Conservation (phyloP, 1,140 invertebrate genomes). For the Hyposmocoma kahamanoa region DNA sequence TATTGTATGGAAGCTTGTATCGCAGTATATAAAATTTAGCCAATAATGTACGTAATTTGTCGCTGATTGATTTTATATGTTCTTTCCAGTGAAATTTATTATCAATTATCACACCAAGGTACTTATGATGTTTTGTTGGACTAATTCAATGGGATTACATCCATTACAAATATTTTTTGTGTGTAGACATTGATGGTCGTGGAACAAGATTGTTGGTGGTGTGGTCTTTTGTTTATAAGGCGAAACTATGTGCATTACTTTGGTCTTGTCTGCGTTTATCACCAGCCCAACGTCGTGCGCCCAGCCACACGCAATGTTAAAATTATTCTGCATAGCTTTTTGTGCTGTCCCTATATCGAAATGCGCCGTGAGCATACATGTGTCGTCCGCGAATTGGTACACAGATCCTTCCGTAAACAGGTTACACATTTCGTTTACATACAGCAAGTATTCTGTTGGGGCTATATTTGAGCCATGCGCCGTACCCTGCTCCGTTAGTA, state of each 20-base stretch:
- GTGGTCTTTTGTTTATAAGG: neutral
- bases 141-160: neutral
- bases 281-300: neutral
- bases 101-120: slow-evolving; percentile 4
- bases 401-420: neutral
- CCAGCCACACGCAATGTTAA: neutral
- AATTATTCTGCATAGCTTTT: neutral
- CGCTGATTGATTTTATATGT: no score
- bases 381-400: slow-evolving; percentile 7
- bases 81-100: slow-evolving; percentile 3
- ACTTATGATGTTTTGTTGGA: neutral
- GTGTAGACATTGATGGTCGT: slow-evolving; percentile 5
- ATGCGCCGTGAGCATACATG: neutral
- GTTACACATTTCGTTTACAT: slow-evolving; percentile 7
- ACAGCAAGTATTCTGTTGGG: neutral
- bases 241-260: slow-evolving; percentile 4
- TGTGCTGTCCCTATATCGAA: neutral
- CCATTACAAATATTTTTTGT: neutral
- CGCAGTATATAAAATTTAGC: no score
- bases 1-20: no score
- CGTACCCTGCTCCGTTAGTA: neutral
- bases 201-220: neutral
- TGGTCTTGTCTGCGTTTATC: slow-evolving; percentile 4
- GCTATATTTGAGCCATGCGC: slow-evolving; percentile 1
- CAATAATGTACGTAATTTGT: no score